These are phyloP conservation scores for Cercopithecus mona DNA, from an alignment of 2,113 vertebrate species.

Conservation along the genomic window DNA sequence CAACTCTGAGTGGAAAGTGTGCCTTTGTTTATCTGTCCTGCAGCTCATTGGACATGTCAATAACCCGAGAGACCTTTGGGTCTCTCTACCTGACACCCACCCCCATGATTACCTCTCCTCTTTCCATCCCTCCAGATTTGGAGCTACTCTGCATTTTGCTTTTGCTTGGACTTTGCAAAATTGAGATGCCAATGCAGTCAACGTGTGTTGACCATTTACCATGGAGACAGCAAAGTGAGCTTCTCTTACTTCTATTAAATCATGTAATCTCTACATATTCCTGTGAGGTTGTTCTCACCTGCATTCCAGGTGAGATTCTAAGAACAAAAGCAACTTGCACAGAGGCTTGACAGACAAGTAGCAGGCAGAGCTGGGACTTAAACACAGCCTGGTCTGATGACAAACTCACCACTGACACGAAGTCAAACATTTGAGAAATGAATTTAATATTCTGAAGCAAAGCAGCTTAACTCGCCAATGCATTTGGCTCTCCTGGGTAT, in stretches of 20 bases:
- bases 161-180: background rate
- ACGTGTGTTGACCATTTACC: background rate
- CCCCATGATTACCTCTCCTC: fast-evolving
- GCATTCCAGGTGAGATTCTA: background rate
- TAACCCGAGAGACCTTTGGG: background rate
- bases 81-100: background rate
- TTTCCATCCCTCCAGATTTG: too few species aligned
- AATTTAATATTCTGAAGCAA: background rate
- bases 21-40: too few species aligned
- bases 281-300: background rate
- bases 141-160: background rate
- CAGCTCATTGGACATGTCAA: background rate
- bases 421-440: background rate
- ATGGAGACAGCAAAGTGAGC: fast-evolving
- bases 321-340: background rate
- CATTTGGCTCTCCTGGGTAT: background rate
- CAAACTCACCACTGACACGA: background rate
- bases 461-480: background rate
- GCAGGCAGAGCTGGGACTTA: background rate
- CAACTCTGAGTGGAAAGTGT: fast-evolving
- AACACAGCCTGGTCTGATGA: too few species aligned
- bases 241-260: background rate
- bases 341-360: background rate
- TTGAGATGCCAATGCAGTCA: background rate
- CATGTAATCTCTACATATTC: background rate